Base-by-base conservation (phyloP, 2,797 vertebrate species). In the Orientallactaga sibirica region DNA sequence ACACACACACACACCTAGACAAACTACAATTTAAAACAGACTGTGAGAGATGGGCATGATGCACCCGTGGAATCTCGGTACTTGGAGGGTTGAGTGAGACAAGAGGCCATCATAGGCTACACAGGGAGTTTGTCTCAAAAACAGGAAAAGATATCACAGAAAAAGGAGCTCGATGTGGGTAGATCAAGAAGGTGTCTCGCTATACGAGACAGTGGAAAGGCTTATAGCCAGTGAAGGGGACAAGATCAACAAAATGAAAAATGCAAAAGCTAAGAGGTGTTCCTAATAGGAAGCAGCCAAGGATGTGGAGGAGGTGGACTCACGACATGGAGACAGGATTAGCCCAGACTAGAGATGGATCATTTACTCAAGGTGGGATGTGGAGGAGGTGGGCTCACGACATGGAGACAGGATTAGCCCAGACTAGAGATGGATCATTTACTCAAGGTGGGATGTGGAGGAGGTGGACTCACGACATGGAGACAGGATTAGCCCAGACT, bases 181-280 rank as follows among this genome's bases (percentile, higher is more conserved):
- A 27, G 5, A 52, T 73, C 37, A 41, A 94, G 68, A 61, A 43
- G 58, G 43, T 27, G 14, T 75, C 43, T 81, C 71, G 8, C 7
- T 64, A 70, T 2, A 73, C 27, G 41, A 83, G 62, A 78, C 58
- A 48, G 25, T 33, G 2, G n/a, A 6, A 66, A 84, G 33, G 25
- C 43, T 84, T 75, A 55, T 9, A 74, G 19, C 20, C 64, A 58
- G n/a, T 41, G 70, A 74, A 81, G 12, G 33, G 11, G 64, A 61
- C 43, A 76, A 67, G 86, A 64, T 5, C n/a, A 86, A 43, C 37
- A 89, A 79, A 89, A 75, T 2, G 29, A 77, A 92, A 88, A 52
- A 67, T 11, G 4, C 1, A 81, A n/a, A 58, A 93, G 33, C 62
- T 2, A 4, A 55, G 15, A 68, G 43, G 37, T 64, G 52, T 27